These are phyloP conservation scores for Varanus komodoensis DNA, from an alignment of 2,113 vertebrate genomes.

Conservation along the genomic window DNA sequence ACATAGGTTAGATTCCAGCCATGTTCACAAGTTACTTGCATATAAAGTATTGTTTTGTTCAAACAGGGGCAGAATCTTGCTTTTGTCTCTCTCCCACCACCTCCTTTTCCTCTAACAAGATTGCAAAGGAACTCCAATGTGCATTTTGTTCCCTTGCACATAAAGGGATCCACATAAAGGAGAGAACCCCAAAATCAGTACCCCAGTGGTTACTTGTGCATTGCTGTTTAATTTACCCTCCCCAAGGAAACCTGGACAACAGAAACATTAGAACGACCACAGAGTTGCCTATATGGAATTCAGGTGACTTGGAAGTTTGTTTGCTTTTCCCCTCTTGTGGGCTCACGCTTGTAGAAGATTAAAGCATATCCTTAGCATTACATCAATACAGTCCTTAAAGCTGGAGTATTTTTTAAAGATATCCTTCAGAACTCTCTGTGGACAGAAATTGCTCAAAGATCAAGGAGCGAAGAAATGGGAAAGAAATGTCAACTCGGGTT, in stretches of 20 bases:
- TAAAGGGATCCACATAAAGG: no score
- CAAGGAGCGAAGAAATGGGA: slow-evolving; percentile 34
- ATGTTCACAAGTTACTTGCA: no score
- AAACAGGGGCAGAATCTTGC: no score
- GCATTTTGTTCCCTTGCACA: no score
- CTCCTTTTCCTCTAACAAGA: no score
- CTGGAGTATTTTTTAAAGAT: not conserved
- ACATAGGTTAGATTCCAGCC: no score
- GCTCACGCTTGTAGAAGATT: not conserved
- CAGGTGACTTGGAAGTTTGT: not conserved
- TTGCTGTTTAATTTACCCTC: no score
- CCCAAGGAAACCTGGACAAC: not conserved
- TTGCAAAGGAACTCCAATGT: no score
- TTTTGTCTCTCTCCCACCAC: no score
- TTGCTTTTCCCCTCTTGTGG: not conserved
- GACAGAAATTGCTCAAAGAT: not conserved
- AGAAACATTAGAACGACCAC: not conserved
- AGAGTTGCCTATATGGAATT: not conserved
- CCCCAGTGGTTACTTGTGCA: no score
- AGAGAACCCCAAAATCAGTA: no score
- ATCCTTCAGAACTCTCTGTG: slow-evolving; percentile 14
- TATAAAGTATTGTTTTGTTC: no score
- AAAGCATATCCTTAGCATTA: not conserved
- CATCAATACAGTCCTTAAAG: slow-evolving; percentile 3
- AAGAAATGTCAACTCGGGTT: slow-evolving; percentile 35